Evolutionary conservation across 2,888 invertebrate species (phyloP).

Genomic region (Aradus depressus): DNA sequence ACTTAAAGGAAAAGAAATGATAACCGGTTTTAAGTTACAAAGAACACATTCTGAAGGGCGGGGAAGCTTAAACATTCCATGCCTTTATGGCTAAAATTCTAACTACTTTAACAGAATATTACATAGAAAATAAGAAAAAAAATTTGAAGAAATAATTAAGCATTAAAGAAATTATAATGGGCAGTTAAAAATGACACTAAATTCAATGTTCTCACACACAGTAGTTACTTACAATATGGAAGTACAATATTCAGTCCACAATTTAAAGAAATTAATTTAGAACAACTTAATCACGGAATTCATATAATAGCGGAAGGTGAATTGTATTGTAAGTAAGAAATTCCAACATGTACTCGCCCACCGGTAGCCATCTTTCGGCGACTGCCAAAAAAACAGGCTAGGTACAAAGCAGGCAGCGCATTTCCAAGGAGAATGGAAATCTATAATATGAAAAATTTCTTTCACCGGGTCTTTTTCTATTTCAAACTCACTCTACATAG

Average conservation of each 20-base stretch:
- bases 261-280: no score
- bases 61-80: no score
- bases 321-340: slow-evolving; percentile 13
- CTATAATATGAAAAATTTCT: background rate
- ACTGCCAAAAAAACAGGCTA: slow-evolving; percentile 19
- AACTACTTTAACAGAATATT: no score
- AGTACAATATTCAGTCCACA: slow-evolving; percentile 11
- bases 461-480: no score
- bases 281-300: slow-evolving; percentile 13
- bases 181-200: background rate
- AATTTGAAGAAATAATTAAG: no score
- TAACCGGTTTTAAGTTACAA: no score
- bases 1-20: no score
- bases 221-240: slow-evolving; percentile 14
- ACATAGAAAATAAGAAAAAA: no score
- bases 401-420: slow-evolving; percentile 11
- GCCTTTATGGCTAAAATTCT: no score
- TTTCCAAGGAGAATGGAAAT: slow-evolving; percentile 4
- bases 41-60: no score
- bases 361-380: slow-evolving; percentile 19
- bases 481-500: background rate
- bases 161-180: background rate
- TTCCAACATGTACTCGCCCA: slow-evolving; percentile 14
- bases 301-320: slow-evolving; percentile 13
- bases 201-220: slow-evolving; percentile 2